Evolutionary conservation across 2,113 vertebrate genomes (phyloP).

Genomic region (Grammomys surdaster): DNA sequence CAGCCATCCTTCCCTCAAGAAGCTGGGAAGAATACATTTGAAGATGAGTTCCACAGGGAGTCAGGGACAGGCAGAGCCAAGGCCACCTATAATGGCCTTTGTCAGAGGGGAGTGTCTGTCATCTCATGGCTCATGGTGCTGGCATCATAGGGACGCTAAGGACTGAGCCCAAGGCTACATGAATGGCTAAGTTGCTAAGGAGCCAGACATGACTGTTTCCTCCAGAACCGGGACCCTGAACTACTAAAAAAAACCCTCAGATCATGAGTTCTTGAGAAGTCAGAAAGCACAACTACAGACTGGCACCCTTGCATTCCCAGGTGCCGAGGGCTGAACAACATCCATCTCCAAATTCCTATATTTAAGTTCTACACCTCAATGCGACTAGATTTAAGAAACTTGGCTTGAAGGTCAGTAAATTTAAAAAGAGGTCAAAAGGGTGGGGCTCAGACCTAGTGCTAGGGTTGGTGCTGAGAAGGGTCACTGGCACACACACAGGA

Average conservation of each 20-base stretch:
- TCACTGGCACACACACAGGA: background rate
- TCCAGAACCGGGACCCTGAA: background rate
- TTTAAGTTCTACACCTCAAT: background rate
- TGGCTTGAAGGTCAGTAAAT: background rate
- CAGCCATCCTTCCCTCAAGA: conserved; percentile 8
- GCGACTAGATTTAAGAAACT: background rate
- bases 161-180: background rate
- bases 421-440: background rate
- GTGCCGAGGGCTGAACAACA: background rate
- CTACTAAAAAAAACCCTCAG: background rate
- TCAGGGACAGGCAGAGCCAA: background rate
- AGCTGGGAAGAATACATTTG: background rate
- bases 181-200: background rate
- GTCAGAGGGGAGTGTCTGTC: accelerated
- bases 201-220: background rate
- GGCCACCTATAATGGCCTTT: background rate
- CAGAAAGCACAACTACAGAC: conserved; percentile 20
- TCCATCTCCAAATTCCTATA: background rate
- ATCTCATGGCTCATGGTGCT: background rate
- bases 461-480: background rate
- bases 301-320: background rate
- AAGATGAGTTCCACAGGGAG: background rate
- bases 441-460: background rate
- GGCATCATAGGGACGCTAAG: background rate
- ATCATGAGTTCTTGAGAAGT: background rate